Evolutionary conservation across 2,797 vertebrate genomes (phyloP), one percentile per base, ranked within the genome.

Genomic region (Clarias platycephalus): DNA sequence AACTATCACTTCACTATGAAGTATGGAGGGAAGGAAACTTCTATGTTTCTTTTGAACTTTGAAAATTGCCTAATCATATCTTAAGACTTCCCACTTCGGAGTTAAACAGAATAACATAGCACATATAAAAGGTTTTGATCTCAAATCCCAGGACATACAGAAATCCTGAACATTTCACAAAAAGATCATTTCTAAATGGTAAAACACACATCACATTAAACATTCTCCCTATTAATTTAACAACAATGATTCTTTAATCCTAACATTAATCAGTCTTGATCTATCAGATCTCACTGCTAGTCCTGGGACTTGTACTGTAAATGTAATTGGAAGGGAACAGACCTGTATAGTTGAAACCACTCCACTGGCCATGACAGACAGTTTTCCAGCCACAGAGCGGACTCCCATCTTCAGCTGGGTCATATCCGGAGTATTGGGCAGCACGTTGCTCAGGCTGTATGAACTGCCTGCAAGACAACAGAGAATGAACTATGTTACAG

Each of bases 341-440:
- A 98, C 98, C 97, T 99, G 98, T 89, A 99, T 97, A 13, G 97
- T 94, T 55, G 92, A 97, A 91, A 99, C 96, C 2, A 99, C 97
- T 0, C 97, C 98, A 15, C 97, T 99, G 85, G 98, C 98, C 91
- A 99, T 96, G 74, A 97, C 96, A 0, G 98, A 99, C 55, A 99
- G 96, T 74, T 95, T 97, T 20, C 98, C 98, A 0, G 98, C 98
- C 0, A 99, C 96, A 0, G 96, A 96, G 80, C 95, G 95, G 49
- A 99, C 96, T 0, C 98, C 97, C 67, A 96, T 95, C 91, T 96
- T 98, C 86, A 99, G 96, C 90, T 98, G 97, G 0, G 96, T 88
- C 96, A 99, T 97, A 93, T 99, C 98, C 0, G 98, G 97, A 76
- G 97, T 96, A 0, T 75, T 93, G 83, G 97, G 97, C 89, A 99